Percentiles rank a stretch among this genome's conserved stretches.
Conservation (phyloP, 2,888 invertebrate species). For the Epistrophe grossulariae region DNA sequence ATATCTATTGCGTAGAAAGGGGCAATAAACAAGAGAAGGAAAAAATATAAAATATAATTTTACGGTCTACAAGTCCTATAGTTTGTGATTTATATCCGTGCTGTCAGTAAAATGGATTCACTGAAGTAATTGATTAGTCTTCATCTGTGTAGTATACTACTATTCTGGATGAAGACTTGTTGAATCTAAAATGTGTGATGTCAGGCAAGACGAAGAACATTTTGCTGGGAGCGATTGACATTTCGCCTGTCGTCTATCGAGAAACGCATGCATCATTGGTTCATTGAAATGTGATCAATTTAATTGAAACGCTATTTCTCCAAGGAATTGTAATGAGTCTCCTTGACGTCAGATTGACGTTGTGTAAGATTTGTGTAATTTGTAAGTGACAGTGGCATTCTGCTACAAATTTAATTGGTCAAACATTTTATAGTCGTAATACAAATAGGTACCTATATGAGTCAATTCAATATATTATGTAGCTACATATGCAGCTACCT, state of each 20-base stretch:
- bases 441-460: conserved; percentile 13
- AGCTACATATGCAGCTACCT: background rate
- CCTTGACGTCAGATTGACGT: conserved; percentile 67
- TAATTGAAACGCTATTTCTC: conserved; percentile 46
- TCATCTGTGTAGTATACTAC: conserved; percentile 27
- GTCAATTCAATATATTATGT: conserved; percentile 11
- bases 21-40: conserved; percentile 30
- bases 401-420: conserved; percentile 2
- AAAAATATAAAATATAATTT: conserved; percentile 45
- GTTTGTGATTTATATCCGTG: conserved; percentile 55
- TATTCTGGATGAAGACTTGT: conserved; percentile 61
- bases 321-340: conserved; percentile 22
- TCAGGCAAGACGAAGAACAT: conserved; percentile 15
- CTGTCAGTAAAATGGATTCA: conserved; percentile 48
- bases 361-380: conserved; percentile 29
- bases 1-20: conserved; percentile 45
- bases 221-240: conserved; percentile 41
- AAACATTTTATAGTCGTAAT: background rate
- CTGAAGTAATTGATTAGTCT: conserved; percentile 64
- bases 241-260: conserved; percentile 31
- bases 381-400: conserved; percentile 19
- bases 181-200: conserved; percentile 46
- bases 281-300: conserved; percentile 63
- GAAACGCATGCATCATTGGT: conserved; percentile 52
- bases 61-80: conserved; percentile 48